Conservation (phyloP, 2,888 invertebrate genomes). For the Mesochorus sp. region DNA sequence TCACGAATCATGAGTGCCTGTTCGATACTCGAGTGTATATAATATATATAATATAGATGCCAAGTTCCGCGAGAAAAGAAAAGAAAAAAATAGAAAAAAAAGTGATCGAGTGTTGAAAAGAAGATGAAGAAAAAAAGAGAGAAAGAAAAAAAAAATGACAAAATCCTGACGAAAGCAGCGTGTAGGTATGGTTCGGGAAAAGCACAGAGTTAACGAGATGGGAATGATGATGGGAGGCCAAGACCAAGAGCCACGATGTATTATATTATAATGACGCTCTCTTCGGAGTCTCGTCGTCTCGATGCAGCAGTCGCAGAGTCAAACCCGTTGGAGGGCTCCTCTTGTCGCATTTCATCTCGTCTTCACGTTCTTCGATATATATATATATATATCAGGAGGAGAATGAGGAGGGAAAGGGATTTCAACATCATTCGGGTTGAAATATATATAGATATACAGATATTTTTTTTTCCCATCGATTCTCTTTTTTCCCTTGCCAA, state of each 20-base stretch:
- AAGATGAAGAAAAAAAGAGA: too few species aligned
- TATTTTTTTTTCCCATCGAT: slow-evolving; percentile 35
- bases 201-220: too few species aligned
- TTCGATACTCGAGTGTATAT: too few species aligned
- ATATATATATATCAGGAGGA: neutral
- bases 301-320: slow-evolving; percentile 51
- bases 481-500: slow-evolving; percentile 46
- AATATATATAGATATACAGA: neutral
- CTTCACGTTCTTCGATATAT: slow-evolving; percentile 22
- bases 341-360: slow-evolving; percentile 49
- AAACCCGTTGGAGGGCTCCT: slow-evolving; percentile 46
- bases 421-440: neutral
- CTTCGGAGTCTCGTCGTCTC: slow-evolving; percentile 46
- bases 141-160: too few species aligned
- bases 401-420: too few species aligned
- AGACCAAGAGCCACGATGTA: slow-evolving; percentile 52
- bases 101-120: too few species aligned
- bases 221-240: slow-evolving; percentile 50
- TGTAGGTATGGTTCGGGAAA: slow-evolving; percentile 6
- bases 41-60: too few species aligned
- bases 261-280: slow-evolving; percentile 69
- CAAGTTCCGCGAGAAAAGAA: too few species aligned
- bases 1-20: too few species aligned
- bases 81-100: too few species aligned
- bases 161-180: too few species aligned